These are phyloP conservation scores for Pogonus chalceus DNA, from an alignment of 1,140 invertebrate genomes.

Conservation along the genomic window DNA sequence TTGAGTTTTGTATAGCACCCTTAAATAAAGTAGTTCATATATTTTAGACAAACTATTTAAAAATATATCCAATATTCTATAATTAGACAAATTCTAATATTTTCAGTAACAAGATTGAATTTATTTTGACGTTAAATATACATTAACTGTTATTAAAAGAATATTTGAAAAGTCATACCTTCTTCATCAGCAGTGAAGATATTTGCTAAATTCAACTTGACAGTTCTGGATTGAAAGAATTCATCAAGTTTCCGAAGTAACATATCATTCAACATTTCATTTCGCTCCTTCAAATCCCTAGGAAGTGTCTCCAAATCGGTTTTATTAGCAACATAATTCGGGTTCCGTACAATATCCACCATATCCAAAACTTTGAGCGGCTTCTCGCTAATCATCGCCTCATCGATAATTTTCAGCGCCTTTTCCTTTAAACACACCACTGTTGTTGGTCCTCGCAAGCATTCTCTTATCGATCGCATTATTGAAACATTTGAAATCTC, in stretches of 20 bases:
- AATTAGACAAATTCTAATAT: too few species aligned
- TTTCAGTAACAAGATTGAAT: too few species aligned
- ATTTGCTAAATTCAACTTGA: conserved; percentile 27
- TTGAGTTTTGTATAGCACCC: too few species aligned
- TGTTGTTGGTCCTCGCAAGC: conserved; percentile 29
- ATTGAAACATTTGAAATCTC: conserved; percentile 20
- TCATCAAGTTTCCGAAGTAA: conserved; percentile 29
- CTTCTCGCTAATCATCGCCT: conserved; percentile 42
- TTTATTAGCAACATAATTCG: conserved; percentile 24
- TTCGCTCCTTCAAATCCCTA: conserved; percentile 21
- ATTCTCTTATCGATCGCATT: conserved; percentile 23
- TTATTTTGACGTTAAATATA: too few species aligned
- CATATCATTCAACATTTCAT: conserved; percentile 25
- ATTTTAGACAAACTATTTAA: too few species aligned
- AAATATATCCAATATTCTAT: too few species aligned
- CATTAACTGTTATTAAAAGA: too few species aligned
- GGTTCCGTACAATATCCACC: conserved; percentile 43
- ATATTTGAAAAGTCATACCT: conserved; percentile 18
- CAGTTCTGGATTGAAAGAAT: conserved; percentile 28
- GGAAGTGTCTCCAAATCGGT: conserved; percentile 16
- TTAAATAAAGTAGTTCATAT: too few species aligned
- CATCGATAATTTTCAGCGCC: conserved; percentile 42
- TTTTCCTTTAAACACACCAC: conserved; percentile 44
- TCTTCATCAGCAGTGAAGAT: conserved; percentile 24
- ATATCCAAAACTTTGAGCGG: conserved; percentile 45